Evolutionary conservation across 2,888 invertebrate genomes (phyloP).

Genomic region (Ceraclea dissimilis): DNA sequence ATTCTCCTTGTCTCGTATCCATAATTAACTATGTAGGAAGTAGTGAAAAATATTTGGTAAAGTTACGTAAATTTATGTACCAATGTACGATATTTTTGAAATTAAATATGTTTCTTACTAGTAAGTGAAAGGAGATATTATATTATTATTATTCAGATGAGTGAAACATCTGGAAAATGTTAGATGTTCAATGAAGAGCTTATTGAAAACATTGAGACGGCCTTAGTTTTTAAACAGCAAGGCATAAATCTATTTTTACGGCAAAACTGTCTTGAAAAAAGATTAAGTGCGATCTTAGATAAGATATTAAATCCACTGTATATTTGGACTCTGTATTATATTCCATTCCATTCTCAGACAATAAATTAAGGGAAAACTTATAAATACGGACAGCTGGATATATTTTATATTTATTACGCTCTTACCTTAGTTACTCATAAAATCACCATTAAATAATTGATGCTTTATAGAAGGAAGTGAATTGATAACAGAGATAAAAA

Average conservation of each 20-base stretch:
- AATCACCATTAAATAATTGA: neutral
- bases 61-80: no score
- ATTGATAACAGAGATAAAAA: no score
- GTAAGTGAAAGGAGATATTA: no score
- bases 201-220: conserved; percentile 13
- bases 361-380: conserved; percentile 6
- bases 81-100: no score
- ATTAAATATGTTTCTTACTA: no score
- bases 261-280: conserved; percentile 19
- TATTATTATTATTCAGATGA: no score
- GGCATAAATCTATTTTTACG: conserved; percentile 19
- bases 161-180: neutral
- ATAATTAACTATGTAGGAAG: no score
- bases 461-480: neutral
- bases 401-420: neutral
- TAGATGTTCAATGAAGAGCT: conserved; percentile 2
- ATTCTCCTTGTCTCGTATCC: no score
- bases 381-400: conserved; percentile 1
- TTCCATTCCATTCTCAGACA: neutral
- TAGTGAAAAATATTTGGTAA: no score
- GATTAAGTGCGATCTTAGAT: conserved; percentile 22
- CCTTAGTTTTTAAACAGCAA: conserved; percentile 12
- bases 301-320: conserved; percentile 22
- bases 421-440: neutral
- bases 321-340: conserved; percentile 10